These are phyloP conservation scores for Rhinopomastus cyanomelas DNA, from an alignment of 2,113 vertebrate genomes.

Conservation along the genomic window DNA sequence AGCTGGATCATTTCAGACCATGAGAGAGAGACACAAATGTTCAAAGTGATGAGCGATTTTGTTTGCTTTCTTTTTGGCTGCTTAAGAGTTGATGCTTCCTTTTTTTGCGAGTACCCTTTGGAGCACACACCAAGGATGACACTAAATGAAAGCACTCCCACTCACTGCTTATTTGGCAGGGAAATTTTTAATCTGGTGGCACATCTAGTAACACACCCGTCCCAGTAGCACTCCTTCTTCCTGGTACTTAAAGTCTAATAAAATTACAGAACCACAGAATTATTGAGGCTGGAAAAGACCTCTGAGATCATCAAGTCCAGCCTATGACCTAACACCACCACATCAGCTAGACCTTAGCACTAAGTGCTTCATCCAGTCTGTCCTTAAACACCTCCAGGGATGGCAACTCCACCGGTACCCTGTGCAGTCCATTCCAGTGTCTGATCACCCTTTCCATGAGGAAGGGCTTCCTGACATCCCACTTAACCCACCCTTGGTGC, in stretches of 20 bases:
- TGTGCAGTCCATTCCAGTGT: no score
- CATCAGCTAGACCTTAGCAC: no score
- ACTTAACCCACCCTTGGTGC: no score
- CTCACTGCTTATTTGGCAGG: neutral
- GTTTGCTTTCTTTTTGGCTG: neutral
- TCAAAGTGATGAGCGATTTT: neutral
- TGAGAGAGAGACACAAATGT: neutral
- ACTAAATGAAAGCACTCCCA: neutral
- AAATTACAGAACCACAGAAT: neutral
- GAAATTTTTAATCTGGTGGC: neutral
- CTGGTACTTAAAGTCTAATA: neutral
- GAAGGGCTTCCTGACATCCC: no score
- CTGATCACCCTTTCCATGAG: no score
- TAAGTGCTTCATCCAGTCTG: no score
- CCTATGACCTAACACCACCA: no score
- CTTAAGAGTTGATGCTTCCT: neutral
- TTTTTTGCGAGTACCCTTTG: neutral
- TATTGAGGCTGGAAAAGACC: no score
- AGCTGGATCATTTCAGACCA: neutral
- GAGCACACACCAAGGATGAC: neutral
- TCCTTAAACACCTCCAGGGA: no score
- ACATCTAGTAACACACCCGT: neutral
- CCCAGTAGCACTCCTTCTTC: neutral
- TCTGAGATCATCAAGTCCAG: no score
- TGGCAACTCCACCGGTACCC: no score